Evolutionary conservation across 2,113 vertebrate genomes (phyloP).

Genomic region (Crocuta crocuta): DNA sequence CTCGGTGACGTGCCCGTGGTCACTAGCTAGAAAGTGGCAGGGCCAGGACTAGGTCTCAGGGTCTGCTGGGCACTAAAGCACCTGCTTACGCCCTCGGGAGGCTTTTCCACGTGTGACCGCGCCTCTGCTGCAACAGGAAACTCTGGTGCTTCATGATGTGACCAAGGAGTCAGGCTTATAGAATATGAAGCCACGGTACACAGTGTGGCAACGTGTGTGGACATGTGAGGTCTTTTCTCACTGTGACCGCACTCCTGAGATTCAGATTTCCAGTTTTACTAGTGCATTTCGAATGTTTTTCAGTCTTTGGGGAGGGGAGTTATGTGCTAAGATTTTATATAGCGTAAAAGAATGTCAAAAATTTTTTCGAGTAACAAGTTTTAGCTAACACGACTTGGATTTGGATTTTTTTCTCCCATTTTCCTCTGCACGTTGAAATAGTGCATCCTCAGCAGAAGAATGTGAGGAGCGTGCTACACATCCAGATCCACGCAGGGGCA

Average conservation of each 20-base stretch:
- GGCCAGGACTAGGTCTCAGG: not conserved
- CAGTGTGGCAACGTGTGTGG: rapidly evolving
- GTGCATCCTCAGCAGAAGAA: not conserved
- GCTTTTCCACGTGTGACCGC: not conserved
- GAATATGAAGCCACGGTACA: not conserved
- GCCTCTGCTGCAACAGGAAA: not conserved
- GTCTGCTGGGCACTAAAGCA: not conserved
- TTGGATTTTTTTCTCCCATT: not conserved
- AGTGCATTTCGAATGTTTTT: rapidly evolving
- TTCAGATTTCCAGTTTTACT: not conserved
- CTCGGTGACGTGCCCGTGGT: not conserved
- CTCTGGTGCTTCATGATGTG: not conserved
- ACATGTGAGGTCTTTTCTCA: rapidly evolving
- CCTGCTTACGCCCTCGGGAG: not conserved
- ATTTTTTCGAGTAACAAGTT: not conserved
- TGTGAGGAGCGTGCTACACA: not conserved
- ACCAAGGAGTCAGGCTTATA: not conserved
- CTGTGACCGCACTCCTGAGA: not conserved
- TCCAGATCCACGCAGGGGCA: not conserved
- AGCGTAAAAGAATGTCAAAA: not conserved
- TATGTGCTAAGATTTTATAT: not conserved
- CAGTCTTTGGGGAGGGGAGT: not conserved
- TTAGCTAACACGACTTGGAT: not conserved
- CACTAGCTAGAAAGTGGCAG: not conserved
- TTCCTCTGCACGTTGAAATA: not conserved